Base-by-base conservation (phyloP, 2,797 vertebrate genomes). In the Ibycter americanus region DNA sequence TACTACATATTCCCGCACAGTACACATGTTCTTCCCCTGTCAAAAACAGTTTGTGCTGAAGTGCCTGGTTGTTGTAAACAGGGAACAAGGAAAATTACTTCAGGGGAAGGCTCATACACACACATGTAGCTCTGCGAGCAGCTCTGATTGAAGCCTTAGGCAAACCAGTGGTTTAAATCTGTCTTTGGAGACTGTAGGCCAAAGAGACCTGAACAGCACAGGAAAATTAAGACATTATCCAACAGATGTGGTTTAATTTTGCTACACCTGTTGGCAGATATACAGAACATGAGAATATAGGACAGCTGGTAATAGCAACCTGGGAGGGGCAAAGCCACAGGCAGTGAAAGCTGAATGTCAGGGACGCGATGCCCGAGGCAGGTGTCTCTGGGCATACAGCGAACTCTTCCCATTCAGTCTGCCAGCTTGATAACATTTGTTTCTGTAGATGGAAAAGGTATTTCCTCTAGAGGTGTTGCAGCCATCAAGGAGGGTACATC, bases 1-100 rank as follows among this genome's bases (percentile, higher is more conserved):
- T 93, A 80, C 87, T 91, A 87, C 95, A 65, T 67, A 93, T 92
- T 93, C 72, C 71, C 0, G 72, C 97, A 87, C 97, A 97, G 96
- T 98, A 98, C 97, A 97, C 96, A 97, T 96, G 97, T 98, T 97
- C 98, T 97, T 98, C 94, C 90, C 91, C 73, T 95, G 96, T 95
- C 96, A 96, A 96, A 97, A 96, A 3, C 96, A 95, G 96, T 97
- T 94, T 95, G 27, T 89, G 68, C 63, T 86, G 76, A 83, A 79
- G 71, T 40, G 67, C 4, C 40, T 95, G 84, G 79, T 88, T 94
- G 51, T 67, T 96, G 73, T 96, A 97, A 97, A 96, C 15, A 86
- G 59, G 66, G 42, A 93, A 72, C 67, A 49, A 59, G 77, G 79
- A 80, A 52, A 78, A 61, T 74, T 21, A 92, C 86, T 93, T 95